Conservation (phyloP, 2,888 invertebrate species). For the Xestia sexstrigata region DNA sequence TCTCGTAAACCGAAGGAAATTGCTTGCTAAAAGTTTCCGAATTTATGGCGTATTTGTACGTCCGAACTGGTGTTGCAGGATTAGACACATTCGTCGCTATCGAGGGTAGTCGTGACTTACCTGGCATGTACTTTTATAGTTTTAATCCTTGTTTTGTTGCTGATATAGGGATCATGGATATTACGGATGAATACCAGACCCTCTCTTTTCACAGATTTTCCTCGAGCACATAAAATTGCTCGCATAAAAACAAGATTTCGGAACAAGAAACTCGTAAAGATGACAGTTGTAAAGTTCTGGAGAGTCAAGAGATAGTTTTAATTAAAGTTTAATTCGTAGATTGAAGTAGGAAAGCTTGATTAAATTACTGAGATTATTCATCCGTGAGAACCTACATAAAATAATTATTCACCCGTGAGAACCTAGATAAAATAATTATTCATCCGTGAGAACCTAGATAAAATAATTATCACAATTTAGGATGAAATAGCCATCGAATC, state of each 20-base stretch:
- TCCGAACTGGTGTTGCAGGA: conserved; percentile 70
- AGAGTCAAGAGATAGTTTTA: conserved; percentile 24
- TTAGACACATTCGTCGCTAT: conserved; percentile 68
- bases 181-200: background rate
- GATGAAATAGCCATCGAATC: background rate
- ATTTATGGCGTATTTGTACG: conserved; percentile 86
- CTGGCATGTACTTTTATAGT: conserved; percentile 50
- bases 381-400: conserved; percentile 10
- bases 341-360: conserved; percentile 11
- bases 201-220: background rate
- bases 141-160: conserved; percentile 24
- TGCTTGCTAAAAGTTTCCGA: conserved; percentile 87
- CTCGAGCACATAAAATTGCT: background rate
- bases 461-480: conserved; percentile 19
- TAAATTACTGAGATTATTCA: conserved; percentile 6
- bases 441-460: conserved; percentile 2
- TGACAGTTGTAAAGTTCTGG: conserved; percentile 25
- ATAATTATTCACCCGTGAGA: conserved; percentile 6
- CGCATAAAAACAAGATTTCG: conserved; percentile 7
- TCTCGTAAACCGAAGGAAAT: conserved; percentile 86
- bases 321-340: conserved; percentile 25
- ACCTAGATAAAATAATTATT: conserved; percentile 26
- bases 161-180: background rate
- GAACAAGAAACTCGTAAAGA: conserved; percentile 32
- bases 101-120: conserved; percentile 43